Evolutionary conservation across 2,888 invertebrate genomes (phyloP).

Genomic region (Caradrina clavipalpis): DNA sequence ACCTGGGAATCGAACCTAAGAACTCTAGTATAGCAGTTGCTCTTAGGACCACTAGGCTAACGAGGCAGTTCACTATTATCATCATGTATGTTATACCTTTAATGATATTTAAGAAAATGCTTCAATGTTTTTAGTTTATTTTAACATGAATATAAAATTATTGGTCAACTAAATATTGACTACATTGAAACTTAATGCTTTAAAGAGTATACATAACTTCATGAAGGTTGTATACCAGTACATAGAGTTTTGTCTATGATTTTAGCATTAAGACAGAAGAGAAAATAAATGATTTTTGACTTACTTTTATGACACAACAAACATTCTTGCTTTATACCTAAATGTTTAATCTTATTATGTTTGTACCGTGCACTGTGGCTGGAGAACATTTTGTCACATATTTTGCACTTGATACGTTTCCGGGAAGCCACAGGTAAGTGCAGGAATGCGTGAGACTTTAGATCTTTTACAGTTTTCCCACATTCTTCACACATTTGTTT

Average conservation of each 20-base stretch:
- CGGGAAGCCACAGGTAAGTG: constrained; percentile 72
- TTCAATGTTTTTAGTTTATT: too few relatives aligned
- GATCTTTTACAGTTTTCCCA: constrained; percentile 77
- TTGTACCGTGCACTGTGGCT: constrained; percentile 71
- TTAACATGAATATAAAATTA: too few relatives aligned
- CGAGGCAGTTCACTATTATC: too few relatives aligned
- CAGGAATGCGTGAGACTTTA: constrained; percentile 73
- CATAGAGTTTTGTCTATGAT: not conserved
- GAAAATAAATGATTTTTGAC: constrained; percentile 30
- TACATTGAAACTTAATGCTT: too few relatives aligned
- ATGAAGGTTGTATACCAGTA: not conserved
- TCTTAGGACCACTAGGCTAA: too few relatives aligned
- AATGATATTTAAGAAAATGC: too few relatives aligned
- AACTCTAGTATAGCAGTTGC: too few relatives aligned
- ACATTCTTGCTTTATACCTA: constrained; percentile 80
- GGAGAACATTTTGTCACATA: constrained; percentile 78
- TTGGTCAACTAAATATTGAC: too few relatives aligned
- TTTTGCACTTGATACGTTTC: constrained; percentile 72
- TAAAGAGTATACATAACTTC: too few relatives aligned
- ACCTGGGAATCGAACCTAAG: too few relatives aligned
- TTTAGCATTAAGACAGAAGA: not conserved
- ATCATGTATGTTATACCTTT: too few relatives aligned
- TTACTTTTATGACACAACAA: constrained; percentile 83
- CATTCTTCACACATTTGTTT: constrained; percentile 82
- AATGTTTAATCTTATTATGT: constrained; percentile 81